Percentiles rank a stretch among this genome's conserved stretches.
These are phyloP conservation scores for Homarus americanus DNA, from an alignment of 1,140 invertebrate species.

Conservation along the genomic window DNA sequence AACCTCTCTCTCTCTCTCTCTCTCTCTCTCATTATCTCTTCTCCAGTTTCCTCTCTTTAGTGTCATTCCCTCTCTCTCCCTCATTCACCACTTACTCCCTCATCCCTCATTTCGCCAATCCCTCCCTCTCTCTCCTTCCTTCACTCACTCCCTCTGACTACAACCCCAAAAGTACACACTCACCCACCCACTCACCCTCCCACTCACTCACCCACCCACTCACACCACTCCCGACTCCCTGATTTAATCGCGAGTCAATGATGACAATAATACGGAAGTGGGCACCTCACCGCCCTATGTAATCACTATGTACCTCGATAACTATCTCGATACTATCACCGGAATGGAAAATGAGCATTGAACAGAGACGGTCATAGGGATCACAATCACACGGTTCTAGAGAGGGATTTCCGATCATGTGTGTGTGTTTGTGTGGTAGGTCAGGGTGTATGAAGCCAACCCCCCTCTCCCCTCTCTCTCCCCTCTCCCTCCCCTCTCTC, in stretches of 20 bases:
- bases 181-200: neutral
- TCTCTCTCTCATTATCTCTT: too few relatives aligned
- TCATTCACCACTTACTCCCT: too few relatives aligned
- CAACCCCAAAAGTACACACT: too few relatives aligned
- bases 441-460: too few relatives aligned
- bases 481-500: neutral
- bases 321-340: constrained; percentile 53
- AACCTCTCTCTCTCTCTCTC: too few relatives aligned
- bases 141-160: neutral
- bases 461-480: too few relatives aligned
- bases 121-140: too few relatives aligned
- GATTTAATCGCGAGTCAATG: constrained; percentile 51
- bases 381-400: neutral
- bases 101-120: too few relatives aligned
- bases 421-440: too few relatives aligned
- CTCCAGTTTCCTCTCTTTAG: too few relatives aligned
- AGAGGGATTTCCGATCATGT: constrained; percentile 2
- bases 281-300: constrained; percentile 56
- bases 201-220: neutral
- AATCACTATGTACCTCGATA: constrained; percentile 57
- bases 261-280: constrained; percentile 50
- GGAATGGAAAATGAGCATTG: constrained; percentile 22
- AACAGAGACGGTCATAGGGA: neutral
- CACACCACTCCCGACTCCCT: constrained; percentile 3
- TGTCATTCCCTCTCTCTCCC: too few relatives aligned